phyloP scores from a whole-genome alignment of 2,113 vertebrate genomes.

The Merops nubicus region DNA sequence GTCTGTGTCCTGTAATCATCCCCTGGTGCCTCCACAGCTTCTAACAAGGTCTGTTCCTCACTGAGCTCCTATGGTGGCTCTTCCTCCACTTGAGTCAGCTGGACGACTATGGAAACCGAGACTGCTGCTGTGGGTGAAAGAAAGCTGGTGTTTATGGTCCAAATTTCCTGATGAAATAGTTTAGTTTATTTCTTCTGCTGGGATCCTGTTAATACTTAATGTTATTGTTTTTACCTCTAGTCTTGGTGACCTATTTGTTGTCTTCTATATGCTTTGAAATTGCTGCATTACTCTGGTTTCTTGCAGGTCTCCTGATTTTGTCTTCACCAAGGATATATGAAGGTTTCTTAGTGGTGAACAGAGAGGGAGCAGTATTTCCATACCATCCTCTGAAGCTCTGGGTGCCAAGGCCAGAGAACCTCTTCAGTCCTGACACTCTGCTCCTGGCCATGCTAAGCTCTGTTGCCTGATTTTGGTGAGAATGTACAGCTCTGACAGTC shows the following conservation, averaged over 20 bases:
- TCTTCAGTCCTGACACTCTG: not conserved
- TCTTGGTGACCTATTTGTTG: not conserved
- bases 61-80: not conserved
- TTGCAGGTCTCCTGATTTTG: not conserved
- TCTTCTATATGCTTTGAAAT: not conserved
- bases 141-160: not conserved
- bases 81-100: not conserved
- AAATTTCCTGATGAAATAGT: not conserved
- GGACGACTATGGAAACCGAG: not conserved
- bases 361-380: not conserved
- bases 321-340: not conserved
- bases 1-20: not conserved
- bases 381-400: not conserved
- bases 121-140: not conserved
- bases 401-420: not conserved
- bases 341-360: not conserved
- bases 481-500: not conserved
- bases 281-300: not conserved
- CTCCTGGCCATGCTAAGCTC: not conserved
- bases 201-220: not conserved
- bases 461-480: not conserved
- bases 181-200: not conserved
- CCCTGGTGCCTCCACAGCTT: not conserved
- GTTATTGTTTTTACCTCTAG: not conserved
- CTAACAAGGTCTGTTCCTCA: not conserved